Evolutionary conservation across 1,140 invertebrate species (phyloP), one percentile per base, ranked within the genome.

Genomic region (Gryon sp.): DNA sequence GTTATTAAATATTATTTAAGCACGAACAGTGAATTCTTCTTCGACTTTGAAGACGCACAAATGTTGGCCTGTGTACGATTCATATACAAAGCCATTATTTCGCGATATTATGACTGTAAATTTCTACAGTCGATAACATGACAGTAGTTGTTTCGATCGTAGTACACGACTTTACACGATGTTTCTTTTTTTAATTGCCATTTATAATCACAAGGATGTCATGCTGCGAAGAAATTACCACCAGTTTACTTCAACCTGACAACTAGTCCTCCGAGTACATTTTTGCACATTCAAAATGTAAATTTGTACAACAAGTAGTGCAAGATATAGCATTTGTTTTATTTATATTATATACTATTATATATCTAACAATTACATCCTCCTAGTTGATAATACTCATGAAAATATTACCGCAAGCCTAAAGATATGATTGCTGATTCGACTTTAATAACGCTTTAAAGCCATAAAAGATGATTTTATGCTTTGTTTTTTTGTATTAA

Each of bases 401-500:
- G 52, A 46, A 63, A 63, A 41, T 65, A 50, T 34, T 18, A 34
- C 1, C 15, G 43, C 28, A 18, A 12, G 19, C 43, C 11, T 1
- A 20, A 12, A 59, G 7, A 12, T 5, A 20, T n/a, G 30, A 14
- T 43, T 7, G 24, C 12, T 70, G 16, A 73, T 73, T 73, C n/a
- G 50, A 65, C 40, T 73, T 63, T 65, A 74, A 74, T 74, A 66
- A 62, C 20, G 45, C n/a, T n/a, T n/a, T n/a, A n/a, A n/a, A n/a
- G n/a, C n/a, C n/a, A n/a, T n/a, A n/a, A n/a, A n/a, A n/a, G n/a
- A n/a, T n/a, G n/a, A n/a, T n/a, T n/a, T n/a, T n/a, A n/a, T n/a
- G n/a, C n/a, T n/a, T n/a, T n/a, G n/a, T n/a, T n/a, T n/a, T n/a
- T n/a, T n/a, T n/a, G n/a, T n/a, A n/a, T n/a, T n/a, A n/a, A n/a